Base-by-base conservation (phyloP, 1,140 invertebrate species). In the Dendrolimus punctatus region DNA sequence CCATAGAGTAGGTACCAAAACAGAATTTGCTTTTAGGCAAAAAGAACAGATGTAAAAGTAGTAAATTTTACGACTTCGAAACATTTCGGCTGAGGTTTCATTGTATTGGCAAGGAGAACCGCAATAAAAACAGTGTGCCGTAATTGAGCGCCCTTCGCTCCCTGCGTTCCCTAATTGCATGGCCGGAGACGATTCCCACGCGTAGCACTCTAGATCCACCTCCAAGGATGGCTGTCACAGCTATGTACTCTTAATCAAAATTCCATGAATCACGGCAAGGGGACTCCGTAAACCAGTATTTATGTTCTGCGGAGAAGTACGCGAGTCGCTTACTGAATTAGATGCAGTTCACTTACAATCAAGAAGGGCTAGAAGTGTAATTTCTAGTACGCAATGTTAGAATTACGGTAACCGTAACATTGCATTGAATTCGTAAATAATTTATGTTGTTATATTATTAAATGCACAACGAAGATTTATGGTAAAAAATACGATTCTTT, bases 121-220 rank as follows among this genome's bases (percentile, higher is more conserved):
- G 65, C 75, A 76, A 78, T 75, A 80, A 81, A 78, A 79, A 79
- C 73, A 76, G 53, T 66, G 58, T 61, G 59, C 52, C 65, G 75
- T 80, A 78, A 82, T 81, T 76, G 74, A 72, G 64, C 66, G 69
- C 73, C 71, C 68, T 71, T 52, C 62, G 56, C 66, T 72, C 71
- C 69, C 68, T 62, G 68, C 68, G 68, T 68, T 75, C 66, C 79
- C 71, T 78, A 76, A 80, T 77, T 78, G 72, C 71, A 63, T 60
- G 69, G 62, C 51, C 62, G 62, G 74, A 73, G 66, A 68, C 64
- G 58, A 78, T 82, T 82, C 79, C 71, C 79, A 82, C 76, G 76
- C 64, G 62, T 58, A 41, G 55, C 49, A 57, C 55, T 51, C 44
- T 65, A 70, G 64, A 71, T 73, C 64, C 66, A 65, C 52, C 59